Base-by-base conservation (phyloP, 2,113 vertebrate species). In the Sprattus sprattus region DNA sequence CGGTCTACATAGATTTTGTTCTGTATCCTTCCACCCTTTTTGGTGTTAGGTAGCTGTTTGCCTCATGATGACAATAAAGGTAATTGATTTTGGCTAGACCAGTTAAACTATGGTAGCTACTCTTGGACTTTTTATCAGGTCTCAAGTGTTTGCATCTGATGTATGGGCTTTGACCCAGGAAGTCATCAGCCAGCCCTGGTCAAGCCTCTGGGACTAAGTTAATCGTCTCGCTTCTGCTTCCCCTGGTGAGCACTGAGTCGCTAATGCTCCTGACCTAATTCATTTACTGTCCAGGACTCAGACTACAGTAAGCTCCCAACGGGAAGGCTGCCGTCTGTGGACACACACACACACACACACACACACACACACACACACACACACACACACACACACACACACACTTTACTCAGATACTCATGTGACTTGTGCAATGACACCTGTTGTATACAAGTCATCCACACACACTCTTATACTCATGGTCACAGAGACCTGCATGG, bases 221-320 rank as follows among this genome's bases (percentile, higher is more conserved):
- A 78, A 78, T 78, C 71, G 28, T 78, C 71, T 78, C 25, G 11
- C 71, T 78, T 78, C 13, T 16, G 71, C 13, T 13, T 6, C 71
- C 71, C 71, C 28, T 78, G 71, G 25, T 39, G 71, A 16, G 71
- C 25, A 6, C 11, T 15, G 25, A 78, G 71, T 78, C 28, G 0
- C 71, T 78, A 39, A 78, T 44, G 25, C 71, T 15, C 28, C 32
- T 78, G 71, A 78, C 71, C 71, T 78, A 78, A 78, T 78, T 78
- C 25, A 78, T 44, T 78, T 78, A 78, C 11, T 32, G 28, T 39
- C 25, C 71, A 15, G 13, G 25, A 78, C 25, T 32, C 28, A 78
- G 71, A 78, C 71, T 32, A 32, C 71, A 10, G 13, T 78, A 78
- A 78, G 28, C 28, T 32, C 71, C 71, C 28, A 15, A 78, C 2